phyloP scores from a whole-genome alignment of 1,140 invertebrate species.

The Drosophila subobscura region DNA sequence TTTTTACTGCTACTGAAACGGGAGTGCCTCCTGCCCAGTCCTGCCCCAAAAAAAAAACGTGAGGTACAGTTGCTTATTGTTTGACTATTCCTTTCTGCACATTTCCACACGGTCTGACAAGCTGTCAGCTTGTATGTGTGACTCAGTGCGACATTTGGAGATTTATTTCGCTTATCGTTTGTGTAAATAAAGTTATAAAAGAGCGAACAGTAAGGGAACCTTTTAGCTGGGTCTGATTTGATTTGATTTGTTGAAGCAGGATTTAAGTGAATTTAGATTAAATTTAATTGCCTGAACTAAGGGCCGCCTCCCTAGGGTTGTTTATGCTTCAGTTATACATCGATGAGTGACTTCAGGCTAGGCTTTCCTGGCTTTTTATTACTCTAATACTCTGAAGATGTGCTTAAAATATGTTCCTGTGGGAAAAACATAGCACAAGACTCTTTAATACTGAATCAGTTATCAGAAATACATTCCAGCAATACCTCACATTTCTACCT shows the following conservation, averaged over 20 bases:
- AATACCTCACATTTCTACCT: too few relatives aligned
- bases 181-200: constrained; percentile 75
- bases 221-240: constrained; percentile 23
- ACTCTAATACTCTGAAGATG: too few relatives aligned
- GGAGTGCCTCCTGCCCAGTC: background rate
- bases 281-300: constrained; percentile 39
- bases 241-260: constrained; percentile 58
- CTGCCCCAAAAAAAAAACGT: constrained; percentile 8
- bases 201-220: constrained; percentile 12
- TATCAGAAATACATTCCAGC: too few relatives aligned
- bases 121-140: constrained; percentile 67
- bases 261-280: constrained; percentile 47
- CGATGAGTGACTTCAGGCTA: too few relatives aligned
- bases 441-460: too few relatives aligned
- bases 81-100: constrained; percentile 34
- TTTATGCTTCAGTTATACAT: background rate
- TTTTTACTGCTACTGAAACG: constrained; percentile 70
- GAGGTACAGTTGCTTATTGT: constrained; percentile 63
- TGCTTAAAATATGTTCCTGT: too few relatives aligned
- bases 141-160: constrained; percentile 68
- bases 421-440: too few relatives aligned
- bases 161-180: constrained; percentile 76
- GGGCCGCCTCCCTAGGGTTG: background rate
- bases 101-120: constrained; percentile 53
- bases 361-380: background rate